Base-by-base conservation (phyloP, 2,797 vertebrate species). In the Melanotaenia pygmaea region DNA sequence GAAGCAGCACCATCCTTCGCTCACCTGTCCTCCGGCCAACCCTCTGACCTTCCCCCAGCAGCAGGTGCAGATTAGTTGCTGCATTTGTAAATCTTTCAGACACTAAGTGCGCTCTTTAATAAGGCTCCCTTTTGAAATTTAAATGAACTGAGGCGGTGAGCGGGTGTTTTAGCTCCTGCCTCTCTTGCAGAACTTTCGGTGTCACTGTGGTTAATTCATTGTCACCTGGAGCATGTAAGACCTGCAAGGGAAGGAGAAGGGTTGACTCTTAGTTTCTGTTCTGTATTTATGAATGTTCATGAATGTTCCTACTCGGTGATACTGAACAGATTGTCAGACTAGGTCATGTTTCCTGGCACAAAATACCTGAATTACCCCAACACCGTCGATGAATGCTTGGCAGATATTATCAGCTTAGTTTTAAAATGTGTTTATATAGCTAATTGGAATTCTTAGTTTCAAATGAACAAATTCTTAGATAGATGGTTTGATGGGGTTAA, bases 41-140 rank as follows among this genome's bases (percentile, higher is more conserved):
- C 58, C 34, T 11, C 58, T 70, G 82, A 82, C 86, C 74, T 79
- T 81, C 72, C 65, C 50, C 45, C 60, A 59, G 70, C 71, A 76
- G 67, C 68, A 61, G 56, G 30, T 56, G 51, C 62, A 74, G 64
- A 70, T 79, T 83, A 74, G 77, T 66, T 18, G 9, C 64, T 1
- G 43, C 28, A 38, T 35, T 70, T 77, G 12, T 72, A 67, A 84
- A 87, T 79, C 78, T 73, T 66, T 40, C 53, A 20, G 32, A 71
- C 66, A 28, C 61, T 37, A 67, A 79, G 74, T 40, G 62, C 59
- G 9, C 43, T 54, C 51, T 80, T 86, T 89, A 82, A 83, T 86
- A 76, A 77, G 74, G 67, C 73, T 83, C 64, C 72, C 30, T 83
- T 79, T 84, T 82, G 64, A 86, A 86, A 82, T 86, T 68, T 59